Percentiles rank a stretch among this genome's conserved stretches.
These are phyloP conservation scores for Jaculus jaculus DNA, from an alignment of 2,113 vertebrate species.

Conservation along the genomic window DNA sequence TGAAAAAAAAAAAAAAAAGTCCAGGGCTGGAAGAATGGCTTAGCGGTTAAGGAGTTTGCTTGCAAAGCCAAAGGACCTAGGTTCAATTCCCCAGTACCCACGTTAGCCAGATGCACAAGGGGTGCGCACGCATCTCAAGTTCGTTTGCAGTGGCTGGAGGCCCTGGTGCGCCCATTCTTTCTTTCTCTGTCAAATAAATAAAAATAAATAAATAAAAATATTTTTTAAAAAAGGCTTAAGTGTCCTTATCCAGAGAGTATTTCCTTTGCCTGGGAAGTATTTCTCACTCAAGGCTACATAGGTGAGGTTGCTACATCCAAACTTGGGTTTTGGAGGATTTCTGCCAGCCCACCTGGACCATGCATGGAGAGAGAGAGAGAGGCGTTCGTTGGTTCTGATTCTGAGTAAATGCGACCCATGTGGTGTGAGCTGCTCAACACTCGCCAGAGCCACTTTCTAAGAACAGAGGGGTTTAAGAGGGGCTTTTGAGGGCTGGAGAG, in stretches of 20 bases:
- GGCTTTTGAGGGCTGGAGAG: too few relatives aligned
- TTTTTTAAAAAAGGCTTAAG: too few relatives aligned
- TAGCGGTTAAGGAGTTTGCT: too few relatives aligned
- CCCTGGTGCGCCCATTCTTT: too few relatives aligned
- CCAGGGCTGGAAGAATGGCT: too few relatives aligned
- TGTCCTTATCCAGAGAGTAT: constrained; percentile 50
- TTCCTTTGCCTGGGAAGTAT: constrained; percentile 49
- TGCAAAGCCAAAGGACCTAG: too few relatives aligned
- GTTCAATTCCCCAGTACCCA: too few relatives aligned
- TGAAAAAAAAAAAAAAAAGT: background rate
- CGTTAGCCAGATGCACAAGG: too few relatives aligned
- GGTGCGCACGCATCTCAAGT: too few relatives aligned
- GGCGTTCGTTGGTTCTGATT: constrained; percentile 5
- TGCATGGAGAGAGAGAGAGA: background rate
- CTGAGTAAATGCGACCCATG: constrained; percentile 67
- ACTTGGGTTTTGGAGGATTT: background rate
- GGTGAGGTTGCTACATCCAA: background rate
- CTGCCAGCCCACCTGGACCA: constrained; percentile 29
- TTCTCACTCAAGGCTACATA: background rate
- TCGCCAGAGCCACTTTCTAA: constrained; percentile 32
- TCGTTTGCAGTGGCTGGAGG: too few relatives aligned
- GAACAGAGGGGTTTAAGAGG: constrained; percentile 72
- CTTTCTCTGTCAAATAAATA: too few relatives aligned
- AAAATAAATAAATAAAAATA: too few relatives aligned
- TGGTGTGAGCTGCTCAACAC: constrained; percentile 53